Evolutionary conservation across 2,113 vertebrate species (phyloP), one percentile per base, ranked within the genome.

Genomic region (Lasiurus borealis): DNA sequence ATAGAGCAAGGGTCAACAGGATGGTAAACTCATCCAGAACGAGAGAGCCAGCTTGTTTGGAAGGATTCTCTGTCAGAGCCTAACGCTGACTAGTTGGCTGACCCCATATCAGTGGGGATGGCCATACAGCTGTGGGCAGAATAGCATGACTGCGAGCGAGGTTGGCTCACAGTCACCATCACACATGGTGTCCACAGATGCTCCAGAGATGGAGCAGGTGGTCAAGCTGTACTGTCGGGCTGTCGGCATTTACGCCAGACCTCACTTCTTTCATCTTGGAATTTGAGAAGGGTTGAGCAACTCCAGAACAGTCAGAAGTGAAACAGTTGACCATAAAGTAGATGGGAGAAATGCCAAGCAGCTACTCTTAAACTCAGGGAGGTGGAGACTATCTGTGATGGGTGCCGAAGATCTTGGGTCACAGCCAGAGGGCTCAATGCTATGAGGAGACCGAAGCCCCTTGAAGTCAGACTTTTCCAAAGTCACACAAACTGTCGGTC

Each of bases 171-270:
- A 75, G 48, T 18, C 6, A 18, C 59, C 11, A 11, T 19, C 25
- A 71, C 18, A 29, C 4, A 0, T 12, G 3, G 59, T 64, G 6
- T 50, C 72, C 46, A 8, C 46, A 50, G 57, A 34, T 9, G 40
- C 46, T 54, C 21, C 73, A 25, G 11, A 31, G 88, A 46, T 11
- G 31, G 5, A n/a, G 23, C 72, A 72, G 54, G n/a, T 59, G 34
- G 14, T 73, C 57, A 36, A 25, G 44, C 27, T 1, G 0, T 3
- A 50, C 14, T 13, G 19, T 34, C 0, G 1, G 0, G 16, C 71
- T 50, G 12, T 8, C 0, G 0, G 16, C 48, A 36, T 25, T 34
- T 36, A 76, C 15, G 29, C 36, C 50, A 84, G 57, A 77, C 31
- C 23, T 81, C 78, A 10, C 3, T 13, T 44, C 46, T 75, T 57